These are phyloP conservation scores for Apomyelois bistriatella DNA, from an alignment of 2,888 invertebrate genomes.

Conservation along the genomic window DNA sequence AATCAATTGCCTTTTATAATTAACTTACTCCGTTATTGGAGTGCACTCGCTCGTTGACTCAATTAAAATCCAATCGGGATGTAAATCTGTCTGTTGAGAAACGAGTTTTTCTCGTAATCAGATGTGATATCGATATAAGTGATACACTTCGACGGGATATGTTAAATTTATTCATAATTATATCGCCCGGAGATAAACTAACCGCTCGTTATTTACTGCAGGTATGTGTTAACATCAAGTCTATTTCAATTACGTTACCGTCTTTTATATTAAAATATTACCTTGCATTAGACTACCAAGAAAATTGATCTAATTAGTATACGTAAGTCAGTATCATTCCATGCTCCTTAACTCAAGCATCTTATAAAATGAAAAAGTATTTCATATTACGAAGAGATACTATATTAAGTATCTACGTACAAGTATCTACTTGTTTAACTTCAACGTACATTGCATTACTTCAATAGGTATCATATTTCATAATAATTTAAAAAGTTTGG, in stretches of 20 bases:
- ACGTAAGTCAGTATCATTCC: too few relatives aligned
- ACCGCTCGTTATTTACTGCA: neutral
- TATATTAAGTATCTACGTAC: too few relatives aligned
- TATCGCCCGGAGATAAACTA: neutral
- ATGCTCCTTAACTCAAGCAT: neutral
- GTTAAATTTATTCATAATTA: slow-evolving; percentile 22
- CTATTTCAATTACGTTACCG: neutral
- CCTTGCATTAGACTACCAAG: too few relatives aligned
- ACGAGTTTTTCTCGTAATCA: slow-evolving; percentile 61
- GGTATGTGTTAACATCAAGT: neutral
- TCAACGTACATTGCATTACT: neutral
- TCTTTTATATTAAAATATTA: neutral
- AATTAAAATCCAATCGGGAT: slow-evolving; percentile 74
- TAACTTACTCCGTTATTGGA: slow-evolving; percentile 73
- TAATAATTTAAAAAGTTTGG: neutral
- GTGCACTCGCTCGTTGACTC: slow-evolving; percentile 71
- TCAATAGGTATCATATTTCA: neutral
- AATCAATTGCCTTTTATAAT: slow-evolving; percentile 80
- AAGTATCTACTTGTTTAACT: neutral
- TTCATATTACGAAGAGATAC: neutral
- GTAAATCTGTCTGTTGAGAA: slow-evolving; percentile 66
- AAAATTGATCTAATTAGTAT: too few relatives aligned
- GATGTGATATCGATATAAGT: slow-evolving; percentile 51
- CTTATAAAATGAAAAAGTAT: neutral
- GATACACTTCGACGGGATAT: slow-evolving; percentile 23